Conservation (phyloP, 2,797 vertebrate species). For the Vipera latastei region DNA sequence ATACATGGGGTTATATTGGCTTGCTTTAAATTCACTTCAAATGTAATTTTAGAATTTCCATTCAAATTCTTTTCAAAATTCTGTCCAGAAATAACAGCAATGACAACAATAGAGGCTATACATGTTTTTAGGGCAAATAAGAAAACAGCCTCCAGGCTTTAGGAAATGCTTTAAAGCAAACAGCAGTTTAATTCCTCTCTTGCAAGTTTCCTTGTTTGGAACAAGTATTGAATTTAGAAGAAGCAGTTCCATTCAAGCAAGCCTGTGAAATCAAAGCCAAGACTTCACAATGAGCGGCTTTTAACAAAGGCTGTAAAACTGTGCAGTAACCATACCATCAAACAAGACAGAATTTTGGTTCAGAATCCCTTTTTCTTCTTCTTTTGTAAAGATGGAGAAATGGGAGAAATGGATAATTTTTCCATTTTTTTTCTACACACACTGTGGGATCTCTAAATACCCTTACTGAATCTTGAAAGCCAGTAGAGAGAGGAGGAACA, state of each 20-base stretch:
- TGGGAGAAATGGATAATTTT: fast-evolving
- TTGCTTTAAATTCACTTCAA: neutral
- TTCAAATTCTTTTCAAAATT: neutral
- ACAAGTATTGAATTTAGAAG: conserved; percentile 39
- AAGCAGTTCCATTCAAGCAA: conserved; percentile 39
- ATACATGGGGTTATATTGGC: neutral
- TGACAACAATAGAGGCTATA: neutral
- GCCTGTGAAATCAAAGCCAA: conserved; percentile 41
- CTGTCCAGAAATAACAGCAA: neutral
- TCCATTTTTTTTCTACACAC: neutral
- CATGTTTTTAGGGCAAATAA: neutral
- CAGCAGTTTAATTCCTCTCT: neutral
- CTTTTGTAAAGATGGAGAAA: neutral
- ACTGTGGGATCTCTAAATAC: neutral
- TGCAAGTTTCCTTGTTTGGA: conserved; percentile 35
- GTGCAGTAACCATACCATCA: neutral
- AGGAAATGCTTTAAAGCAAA: neutral
- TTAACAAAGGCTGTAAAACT: conserved; percentile 29
- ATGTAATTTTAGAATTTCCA: neutral
- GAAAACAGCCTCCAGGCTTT: neutral
- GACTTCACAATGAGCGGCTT: conserved; percentile 26
- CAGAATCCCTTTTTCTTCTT: neutral
- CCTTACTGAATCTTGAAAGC: neutral
- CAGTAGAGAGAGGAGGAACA: neutral
- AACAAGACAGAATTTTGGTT: neutral